These are phyloP conservation scores for Cancer borealis DNA, from an alignment of 2,888 invertebrate genomes.

Conservation along the genomic window DNA sequence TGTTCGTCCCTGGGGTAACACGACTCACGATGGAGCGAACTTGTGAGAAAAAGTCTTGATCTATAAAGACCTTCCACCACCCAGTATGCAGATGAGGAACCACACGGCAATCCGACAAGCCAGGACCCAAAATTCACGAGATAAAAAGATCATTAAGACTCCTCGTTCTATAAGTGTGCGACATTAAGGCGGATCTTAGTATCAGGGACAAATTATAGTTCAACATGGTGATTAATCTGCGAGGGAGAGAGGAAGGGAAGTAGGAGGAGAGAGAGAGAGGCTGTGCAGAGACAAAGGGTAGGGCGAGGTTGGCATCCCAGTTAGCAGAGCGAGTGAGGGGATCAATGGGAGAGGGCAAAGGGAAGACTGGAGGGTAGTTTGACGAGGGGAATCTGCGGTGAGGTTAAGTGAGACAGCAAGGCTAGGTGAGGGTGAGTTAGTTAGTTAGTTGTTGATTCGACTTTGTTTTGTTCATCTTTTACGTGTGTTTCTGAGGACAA, in stretches of 20 bases:
- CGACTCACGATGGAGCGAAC: background rate
- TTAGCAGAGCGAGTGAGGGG: background rate
- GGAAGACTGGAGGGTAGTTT: background rate
- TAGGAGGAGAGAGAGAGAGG: background rate
- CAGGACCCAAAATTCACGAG: background rate
- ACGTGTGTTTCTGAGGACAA: background rate
- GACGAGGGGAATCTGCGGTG: slow-evolving; percentile 14
- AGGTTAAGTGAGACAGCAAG: background rate
- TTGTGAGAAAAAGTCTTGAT: background rate
- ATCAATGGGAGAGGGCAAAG: background rate
- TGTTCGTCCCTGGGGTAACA: background rate
- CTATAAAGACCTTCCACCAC: slow-evolving; percentile 13
- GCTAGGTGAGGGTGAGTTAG: background rate
- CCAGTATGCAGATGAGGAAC: slow-evolving; percentile 15
- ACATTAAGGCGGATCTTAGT: slow-evolving; percentile 21
- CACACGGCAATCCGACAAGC: background rate
- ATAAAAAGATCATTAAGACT: slow-evolving; percentile 43
- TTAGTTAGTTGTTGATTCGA: background rate
- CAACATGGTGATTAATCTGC: slow-evolving; percentile 35
- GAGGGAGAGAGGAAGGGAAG: background rate
- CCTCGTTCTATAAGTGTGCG: background rate
- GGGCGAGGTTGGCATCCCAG: background rate
- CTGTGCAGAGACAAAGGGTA: background rate
- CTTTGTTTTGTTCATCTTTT: background rate
- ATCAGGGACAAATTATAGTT: slow-evolving; percentile 30